phyloP scores from a whole-genome alignment of 1,140 invertebrate genomes.

The Hetaerina americana region DNA sequence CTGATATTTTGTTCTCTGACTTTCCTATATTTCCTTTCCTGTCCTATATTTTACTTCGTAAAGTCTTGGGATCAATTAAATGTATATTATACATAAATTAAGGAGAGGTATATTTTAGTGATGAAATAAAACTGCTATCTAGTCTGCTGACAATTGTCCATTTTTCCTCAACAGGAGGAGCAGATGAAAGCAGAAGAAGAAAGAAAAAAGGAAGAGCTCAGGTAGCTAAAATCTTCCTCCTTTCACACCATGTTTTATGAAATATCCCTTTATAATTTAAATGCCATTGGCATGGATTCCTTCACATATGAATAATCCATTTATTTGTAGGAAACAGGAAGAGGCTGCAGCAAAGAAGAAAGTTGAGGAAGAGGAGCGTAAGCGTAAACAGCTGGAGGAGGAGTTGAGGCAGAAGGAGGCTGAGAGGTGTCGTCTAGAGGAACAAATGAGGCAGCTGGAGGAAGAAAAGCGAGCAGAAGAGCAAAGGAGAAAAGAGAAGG shows the following conservation, averaged over 20 bases:
- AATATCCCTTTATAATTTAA: no score
- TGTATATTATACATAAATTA: no score
- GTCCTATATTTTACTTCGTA: no score
- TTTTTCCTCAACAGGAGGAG: no score
- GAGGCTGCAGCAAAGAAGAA: conserved; percentile 16
- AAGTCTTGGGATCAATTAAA: no score
- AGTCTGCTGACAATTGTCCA: no score
- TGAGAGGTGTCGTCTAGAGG: conserved; percentile 13
- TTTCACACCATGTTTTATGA: no score
- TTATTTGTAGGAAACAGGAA: conserved; percentile 27
- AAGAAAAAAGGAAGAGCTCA: conserved; percentile 35
- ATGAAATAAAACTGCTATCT: no score
- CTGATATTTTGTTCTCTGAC: no score
- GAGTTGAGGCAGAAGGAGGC: conserved; percentile 11
- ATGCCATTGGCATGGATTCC: not conserved
- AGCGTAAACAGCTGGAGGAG: conserved; percentile 15
- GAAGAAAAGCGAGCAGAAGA: conserved; percentile 23
- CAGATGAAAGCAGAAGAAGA: conserved; percentile 32
- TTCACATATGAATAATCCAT: not conserved
- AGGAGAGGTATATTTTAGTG: no score
- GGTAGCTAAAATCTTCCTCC: no score
- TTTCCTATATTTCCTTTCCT: no score
- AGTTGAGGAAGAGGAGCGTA: conserved; percentile 20
- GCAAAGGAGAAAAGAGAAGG: conserved; percentile 23
- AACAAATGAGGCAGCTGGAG: conserved; percentile 32